Evolutionary conservation across 2,797 vertebrate genomes (phyloP), one percentile per base, ranked within the genome.

Genomic region (Macroramphosus scolopax): DNA sequence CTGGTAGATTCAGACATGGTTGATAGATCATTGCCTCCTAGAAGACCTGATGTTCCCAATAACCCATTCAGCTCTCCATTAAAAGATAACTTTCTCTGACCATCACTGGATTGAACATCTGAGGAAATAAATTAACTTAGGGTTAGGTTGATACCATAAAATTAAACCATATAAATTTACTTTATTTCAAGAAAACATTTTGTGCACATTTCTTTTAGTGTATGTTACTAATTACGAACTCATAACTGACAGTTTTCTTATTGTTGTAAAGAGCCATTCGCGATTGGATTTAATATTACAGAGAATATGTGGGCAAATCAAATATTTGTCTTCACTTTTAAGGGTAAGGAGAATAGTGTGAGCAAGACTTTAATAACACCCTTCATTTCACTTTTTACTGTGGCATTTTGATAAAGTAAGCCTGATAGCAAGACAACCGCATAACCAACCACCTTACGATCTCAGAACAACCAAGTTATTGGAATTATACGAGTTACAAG

Each of bases 31-130:
- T 85, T 86, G 0, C 75, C 64, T 53, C 82, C 91, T 0, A 94
- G 79, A 39, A 94, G 83, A 8, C 94, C 94, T 1, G 64, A 93
- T 12, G 76, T 81, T 63, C 94, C 93, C 82, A 97, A 75, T 48
- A 97, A 84, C 1, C 97, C 96, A n/a, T 99, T 99, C 61, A 98
- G 87, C 63, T 98, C 95, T 45, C 96, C 95, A 14, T 97, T 98
- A 39, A 94, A 97, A 0, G 94, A 89, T 1, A 91, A 76, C 2
- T 91, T 89, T 60, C 92, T 90, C 52, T 88, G 92, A 68, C 63
- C 88, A 40, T 94, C 93, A 42, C 75, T 80, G 45, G 83, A 85
- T 10, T 82, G 86, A 4, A 53, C n/a, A 34, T 90, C 91, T 93
- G 74, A 50, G 17, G 9, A 66, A 51, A 63, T 12, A 50, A 8